Base-by-base conservation (phyloP, 2,888 invertebrate species). In the Timema cristinae region DNA sequence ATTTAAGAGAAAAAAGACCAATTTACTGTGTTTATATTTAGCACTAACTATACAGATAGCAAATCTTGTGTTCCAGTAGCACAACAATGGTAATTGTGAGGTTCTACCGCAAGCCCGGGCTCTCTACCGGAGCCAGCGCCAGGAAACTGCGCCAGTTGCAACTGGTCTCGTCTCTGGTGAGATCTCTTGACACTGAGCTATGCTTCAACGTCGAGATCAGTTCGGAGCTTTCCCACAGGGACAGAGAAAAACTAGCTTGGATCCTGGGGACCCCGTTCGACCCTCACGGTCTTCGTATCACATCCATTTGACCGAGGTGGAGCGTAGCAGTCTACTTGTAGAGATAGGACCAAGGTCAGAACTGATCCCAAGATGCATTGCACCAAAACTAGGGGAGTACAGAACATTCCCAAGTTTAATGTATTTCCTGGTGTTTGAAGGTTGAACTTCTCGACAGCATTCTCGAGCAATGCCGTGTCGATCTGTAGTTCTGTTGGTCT, bases 401-500 rank as follows among this genome's bases (percentile, higher is more conserved):
- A 32, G 52, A 47, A 61, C n/a, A 47, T 47, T 71, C 71, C 15
- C 66, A 70, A 48, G n/a, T 52, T 0, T 67, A 47, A 49, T 69
- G 56, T 32, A 74, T 69, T 71, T 51, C 66, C 59, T 71, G 69
- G 73, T 51, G 52, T 78, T 82, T 83, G 76, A 80, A 91, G 96
- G 77, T 90, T 96, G 77, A 95, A 96, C 83, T 97, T 97, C 81
- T 96, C 95, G 15, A 98, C 98, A 56, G 91, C 98, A 0, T 94
- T 94, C 81, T 97, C 97, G 0, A 97, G 96, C 77, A 98, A 98
- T 83, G 95, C 96, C 50, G 93, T 98, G 0, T 95, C 97, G 70
- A 97, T 98, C 77, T 97, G 95, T 80, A 89, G 90, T 76, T 92
- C 94, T 77, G 88, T 96, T 66, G 93, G 94, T 5, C 83, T 97